A percentile compares a stretch with the other conserved stretches of the same genome.
phyloP scores from a whole-genome alignment of 2,797 vertebrate genomes.

The Hippoglossus hippoglossus region DNA sequence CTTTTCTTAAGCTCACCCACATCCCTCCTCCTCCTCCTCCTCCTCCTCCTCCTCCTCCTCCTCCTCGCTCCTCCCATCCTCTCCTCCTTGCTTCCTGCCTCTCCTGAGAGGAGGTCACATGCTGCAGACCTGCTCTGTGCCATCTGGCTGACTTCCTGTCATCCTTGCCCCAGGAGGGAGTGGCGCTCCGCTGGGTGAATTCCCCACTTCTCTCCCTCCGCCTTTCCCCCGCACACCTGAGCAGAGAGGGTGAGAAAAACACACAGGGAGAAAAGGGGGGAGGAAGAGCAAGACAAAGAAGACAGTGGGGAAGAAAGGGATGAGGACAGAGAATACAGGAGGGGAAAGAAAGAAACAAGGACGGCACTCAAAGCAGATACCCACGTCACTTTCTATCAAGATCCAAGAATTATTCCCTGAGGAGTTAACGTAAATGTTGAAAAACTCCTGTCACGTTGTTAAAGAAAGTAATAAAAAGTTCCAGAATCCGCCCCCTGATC shows the following conservation, averaged over 20 bases:
- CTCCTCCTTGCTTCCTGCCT: slow-evolving; percentile 57
- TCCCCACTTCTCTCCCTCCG: slow-evolving; percentile 28
- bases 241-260: slow-evolving; percentile 55
- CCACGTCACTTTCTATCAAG: too few species aligned
- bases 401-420: too few species aligned
- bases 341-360: background rate
- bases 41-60: slow-evolving; percentile 25
- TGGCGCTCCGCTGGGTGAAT: slow-evolving; percentile 73
- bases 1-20: slow-evolving; percentile 12
- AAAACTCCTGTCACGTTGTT: too few species aligned
- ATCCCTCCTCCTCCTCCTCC: slow-evolving; percentile 1
- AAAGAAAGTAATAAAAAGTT: too few species aligned
- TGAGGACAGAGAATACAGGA: background rate
- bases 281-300: slow-evolving; percentile 26
- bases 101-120: slow-evolving; percentile 78
- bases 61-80: slow-evolving; percentile 37
- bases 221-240: slow-evolving; percentile 68
- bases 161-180: slow-evolving; percentile 79
- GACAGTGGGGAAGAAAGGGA: background rate
- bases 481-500: too few species aligned
- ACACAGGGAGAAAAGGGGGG: slow-evolving; percentile 14
- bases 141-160: slow-evolving; percentile 87
- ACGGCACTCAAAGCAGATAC: too few species aligned
- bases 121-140: slow-evolving; percentile 79
- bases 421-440: too few species aligned